A percentile compares a stretch with the other conserved stretches of the same genome.
These are phyloP conservation scores for Tetragonula clypearis DNA, from an alignment of 1,140 invertebrate genomes.

Conservation along the genomic window DNA sequence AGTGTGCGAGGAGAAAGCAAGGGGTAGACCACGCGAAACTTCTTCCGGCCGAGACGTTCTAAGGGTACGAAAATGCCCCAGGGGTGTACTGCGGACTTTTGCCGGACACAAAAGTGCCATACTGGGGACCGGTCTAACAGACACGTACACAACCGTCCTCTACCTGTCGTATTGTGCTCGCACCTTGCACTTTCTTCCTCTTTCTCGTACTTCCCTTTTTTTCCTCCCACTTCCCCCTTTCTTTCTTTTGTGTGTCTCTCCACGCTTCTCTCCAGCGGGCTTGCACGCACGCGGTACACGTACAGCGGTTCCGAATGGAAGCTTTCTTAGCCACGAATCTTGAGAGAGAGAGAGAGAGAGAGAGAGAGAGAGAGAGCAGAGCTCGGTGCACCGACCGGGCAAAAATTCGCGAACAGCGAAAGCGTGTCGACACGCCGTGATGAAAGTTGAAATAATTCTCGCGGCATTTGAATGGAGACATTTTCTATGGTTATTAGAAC, in stretches of 20 bases:
- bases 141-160: slow-evolving; percentile 56
- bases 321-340: slow-evolving; percentile 11
- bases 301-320: background rate
- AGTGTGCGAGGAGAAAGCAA: background rate
- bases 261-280: too few relatives aligned
- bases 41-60: slow-evolving; percentile 54
- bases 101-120: slow-evolving; percentile 68
- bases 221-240: background rate
- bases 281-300: background rate
- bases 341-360: background rate
- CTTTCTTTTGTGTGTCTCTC: too few relatives aligned
- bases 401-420: background rate
- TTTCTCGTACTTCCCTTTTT: too few relatives aligned
- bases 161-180: slow-evolving; percentile 42
- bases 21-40: slow-evolving; percentile 34
- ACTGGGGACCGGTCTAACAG: slow-evolving; percentile 58
- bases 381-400: too few relatives aligned
- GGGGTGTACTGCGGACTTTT: slow-evolving; percentile 62
- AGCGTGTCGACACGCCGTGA: background rate
- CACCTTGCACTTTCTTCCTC: background rate
- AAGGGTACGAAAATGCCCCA: slow-evolving; percentile 58
- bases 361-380: background rate
- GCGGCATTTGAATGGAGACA: background rate
- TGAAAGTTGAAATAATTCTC: slow-evolving; percentile 25
- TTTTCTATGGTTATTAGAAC: background rate